Evolutionary conservation across 2,113 vertebrate species (phyloP), one percentile per base, ranked within the genome.

Genomic region (Neolamprologus ventralis): DNA sequence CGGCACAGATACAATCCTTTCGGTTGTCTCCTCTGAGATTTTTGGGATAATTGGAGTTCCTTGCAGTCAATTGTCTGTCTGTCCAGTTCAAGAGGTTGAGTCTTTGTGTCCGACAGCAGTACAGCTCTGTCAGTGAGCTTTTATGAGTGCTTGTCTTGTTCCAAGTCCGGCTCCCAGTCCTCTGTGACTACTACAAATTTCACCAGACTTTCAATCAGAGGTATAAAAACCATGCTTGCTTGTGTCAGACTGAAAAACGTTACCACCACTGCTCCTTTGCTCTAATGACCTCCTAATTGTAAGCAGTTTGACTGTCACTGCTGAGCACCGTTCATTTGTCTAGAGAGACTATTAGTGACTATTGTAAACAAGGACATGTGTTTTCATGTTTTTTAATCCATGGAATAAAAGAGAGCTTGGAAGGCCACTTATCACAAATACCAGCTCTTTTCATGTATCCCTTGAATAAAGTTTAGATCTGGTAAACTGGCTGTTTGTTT

Each of bases 1-100:
- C 42, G 0, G 35, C 26, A 19, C 1, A 33, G 83, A 86, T 37
- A 87, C 90, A 92, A 83, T 93, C 83, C 78, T 82, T 84, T 88
- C 71, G 28, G 51, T 91, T 89, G 88, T 91, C 81, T 88, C 28
- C 82, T 37, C 49, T 79, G 85, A 86, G 84, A 92, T 92, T 84
- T 92, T 87, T 91, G 82, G 88, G 83, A 93, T 93, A 81, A 90
- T 78, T 92, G 75, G 85, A 90, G 94, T 94, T 53, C 89, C 89
- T 90, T 85, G 37, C 80, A 84, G 85, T 60, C 63, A 73, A 37
- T 49, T 81, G 86, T 91, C 57, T 82, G 82, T 85, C 40, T 58
- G 53, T 84, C 28, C 57, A 71, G 86, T 81, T 89, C 81, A 86
- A 90, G 63, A 92, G 57, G 86, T 88, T 63, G 31, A 19, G 23